Base-by-base conservation (phyloP, 1,140 invertebrate genomes). In the Ectropis grisescens region DNA sequence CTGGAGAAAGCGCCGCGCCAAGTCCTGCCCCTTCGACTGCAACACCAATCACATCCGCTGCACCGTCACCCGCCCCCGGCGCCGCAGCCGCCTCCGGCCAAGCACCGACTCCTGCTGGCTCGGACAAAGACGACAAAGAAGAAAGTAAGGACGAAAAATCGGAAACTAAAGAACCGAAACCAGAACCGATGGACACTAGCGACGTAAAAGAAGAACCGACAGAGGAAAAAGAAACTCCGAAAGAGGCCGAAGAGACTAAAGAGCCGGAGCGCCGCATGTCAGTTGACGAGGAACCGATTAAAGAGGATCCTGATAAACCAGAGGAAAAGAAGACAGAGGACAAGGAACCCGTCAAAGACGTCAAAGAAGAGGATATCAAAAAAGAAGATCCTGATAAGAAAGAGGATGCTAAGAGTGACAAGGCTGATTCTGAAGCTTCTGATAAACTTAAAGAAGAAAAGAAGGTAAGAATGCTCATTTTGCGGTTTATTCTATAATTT, bases 1-100 rank as follows among this genome's bases (percentile, higher is more conserved):
- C 82, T 49, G 53, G 84, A 6, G 69, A 88, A 71, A 90, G 90
- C 44, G 90, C 90, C 6, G 90, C 91, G 0, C 84, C 91, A 0
- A 90, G 87, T 58, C 91, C 92, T 0, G 85, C 88, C 2, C 86
- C 88, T 1, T 83, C 82, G 0, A 70, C 80, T 8, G 66, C 82
- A 0, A 79, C 81, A 4, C 65, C 72, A 1, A 62, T 75, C 11
- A 74, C 74, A 0, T 82, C 76, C 2, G 74, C 82, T 7, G 74
- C 75, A 2, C 72, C 74, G 1, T 76, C 70, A 1, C 76, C 74
- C 0, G 82, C 76, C 0, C 67, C 58, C 0, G 61, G 60, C 6
- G 61, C 61, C 32, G 38, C 58, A 36, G 46, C 68, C 6, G 45
- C 67, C 11, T 58, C 69, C 1, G 51, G 49, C 10, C 16, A 19